Conservation (phyloP, 1,140 invertebrate species). For the Neodiprion pinetum region DNA sequence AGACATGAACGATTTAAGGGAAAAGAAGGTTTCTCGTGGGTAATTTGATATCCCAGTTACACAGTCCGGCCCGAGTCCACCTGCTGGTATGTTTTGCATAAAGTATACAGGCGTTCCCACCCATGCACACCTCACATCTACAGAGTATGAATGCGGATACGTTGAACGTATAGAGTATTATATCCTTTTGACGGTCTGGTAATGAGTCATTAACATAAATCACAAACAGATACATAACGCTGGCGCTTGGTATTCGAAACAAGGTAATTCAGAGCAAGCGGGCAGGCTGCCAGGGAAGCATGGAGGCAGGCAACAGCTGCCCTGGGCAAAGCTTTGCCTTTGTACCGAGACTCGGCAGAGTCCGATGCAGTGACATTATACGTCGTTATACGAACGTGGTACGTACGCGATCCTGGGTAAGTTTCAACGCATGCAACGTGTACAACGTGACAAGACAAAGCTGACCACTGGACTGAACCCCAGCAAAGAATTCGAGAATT, state of each 20-base stretch:
- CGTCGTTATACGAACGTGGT: constrained; percentile 8
- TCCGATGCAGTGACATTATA: constrained; percentile 49
- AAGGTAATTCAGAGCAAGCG: constrained; percentile 37
- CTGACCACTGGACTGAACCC: not conserved
- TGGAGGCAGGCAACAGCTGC: constrained; percentile 30
- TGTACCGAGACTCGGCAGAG: constrained; percentile 39
- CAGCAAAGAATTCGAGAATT: not conserved
- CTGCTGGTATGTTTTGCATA: no score
- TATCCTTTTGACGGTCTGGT: constrained; percentile 3
- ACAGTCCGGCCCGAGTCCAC: no score
- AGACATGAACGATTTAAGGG: no score
- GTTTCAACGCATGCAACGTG: not conserved
- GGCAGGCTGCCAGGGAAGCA: not conserved
- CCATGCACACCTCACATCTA: no score
- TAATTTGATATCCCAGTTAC: no score
- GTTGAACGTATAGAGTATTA: not conserved
- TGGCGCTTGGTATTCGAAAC: constrained; percentile 34
- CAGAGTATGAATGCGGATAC: no score
- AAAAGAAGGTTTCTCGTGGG: no score
- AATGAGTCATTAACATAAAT: constrained; percentile 15
- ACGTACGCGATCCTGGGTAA: not conserved
- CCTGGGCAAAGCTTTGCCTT: constrained; percentile 45
- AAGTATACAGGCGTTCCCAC: no score
- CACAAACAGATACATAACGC: not conserved
- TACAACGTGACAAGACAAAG: not conserved